phyloP scores from a whole-genome alignment of 1,140 invertebrate genomes.

The Phenacoccus solenopsis region DNA sequence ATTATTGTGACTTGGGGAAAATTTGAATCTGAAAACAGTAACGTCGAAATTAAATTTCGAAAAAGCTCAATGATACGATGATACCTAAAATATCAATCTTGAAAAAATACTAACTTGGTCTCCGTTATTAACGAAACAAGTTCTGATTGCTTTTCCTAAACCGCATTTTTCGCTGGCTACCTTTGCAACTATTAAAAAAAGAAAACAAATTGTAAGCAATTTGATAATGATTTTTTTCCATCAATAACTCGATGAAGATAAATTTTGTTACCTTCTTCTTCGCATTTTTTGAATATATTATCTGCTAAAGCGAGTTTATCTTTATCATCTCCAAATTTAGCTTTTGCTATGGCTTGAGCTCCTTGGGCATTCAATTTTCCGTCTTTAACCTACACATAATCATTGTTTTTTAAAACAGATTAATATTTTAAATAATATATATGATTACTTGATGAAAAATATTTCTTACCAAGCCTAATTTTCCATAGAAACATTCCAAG shows the following conservation, averaged over 20 bases:
- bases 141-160: constrained; percentile 25
- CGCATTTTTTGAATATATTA: constrained; percentile 27
- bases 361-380: constrained; percentile 22
- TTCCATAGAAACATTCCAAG: constrained; percentile 28
- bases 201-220: background rate
- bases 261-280: constrained; percentile 26
- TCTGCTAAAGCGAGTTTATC: constrained; percentile 27
- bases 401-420: background rate
- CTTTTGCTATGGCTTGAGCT: constrained; percentile 24
- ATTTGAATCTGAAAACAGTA: no score
- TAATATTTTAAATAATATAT: background rate
- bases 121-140: constrained; percentile 28
- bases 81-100: background rate
- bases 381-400: constrained; percentile 22
- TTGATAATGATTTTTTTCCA: background rate
- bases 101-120: constrained; percentile 25
- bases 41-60: no score
- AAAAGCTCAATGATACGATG: no score
- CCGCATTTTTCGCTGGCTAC: constrained; percentile 27
- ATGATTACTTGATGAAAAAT: background rate
- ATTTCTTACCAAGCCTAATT: constrained; percentile 21
- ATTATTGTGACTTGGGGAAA: no score
- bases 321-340: constrained; percentile 23
- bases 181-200: constrained; percentile 22
- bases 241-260: background rate